These are phyloP conservation scores for Coregonus ussuriensis DNA, from an alignment of 2,797 vertebrate species.

Conservation along the genomic window DNA sequence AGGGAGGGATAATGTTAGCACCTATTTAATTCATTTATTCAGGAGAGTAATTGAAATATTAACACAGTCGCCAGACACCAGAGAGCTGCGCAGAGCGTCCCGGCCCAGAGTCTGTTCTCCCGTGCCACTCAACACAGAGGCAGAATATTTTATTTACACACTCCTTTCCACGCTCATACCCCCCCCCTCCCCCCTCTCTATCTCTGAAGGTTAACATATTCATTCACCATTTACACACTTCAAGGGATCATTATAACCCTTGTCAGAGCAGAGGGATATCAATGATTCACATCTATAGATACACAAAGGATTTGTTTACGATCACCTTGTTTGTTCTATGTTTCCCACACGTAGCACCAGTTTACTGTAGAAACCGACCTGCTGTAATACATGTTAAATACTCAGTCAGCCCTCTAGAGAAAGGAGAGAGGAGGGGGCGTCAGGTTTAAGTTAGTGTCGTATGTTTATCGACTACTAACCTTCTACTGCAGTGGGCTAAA, in stretches of 20 bases:
- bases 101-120: constrained; percentile 42
- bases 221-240: background rate
- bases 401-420: background rate
- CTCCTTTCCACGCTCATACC: background rate
- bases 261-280: background rate
- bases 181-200: background rate
- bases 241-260: background rate
- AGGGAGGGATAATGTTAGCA: constrained; percentile 57
- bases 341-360: background rate
- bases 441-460: constrained; percentile 27
- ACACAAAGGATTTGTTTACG: constrained; percentile 11
- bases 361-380: background rate
- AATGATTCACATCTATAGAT: background rate
- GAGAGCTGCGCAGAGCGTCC: constrained; percentile 51
- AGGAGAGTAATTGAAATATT: constrained; percentile 78
- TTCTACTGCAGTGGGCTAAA: too few relatives aligned
- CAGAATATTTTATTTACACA: constrained; percentile 67
- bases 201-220: constrained; percentile 37
- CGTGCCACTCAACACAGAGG: constrained; percentile 40
- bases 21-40: constrained; percentile 71
- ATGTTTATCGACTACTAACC: constrained; percentile 41
- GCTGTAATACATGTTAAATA: background rate
- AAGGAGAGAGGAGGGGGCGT: constrained; percentile 9
- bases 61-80: constrained; percentile 58
- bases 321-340: background rate